A percentile compares a stretch with the other conserved stretches of the same genome.
phyloP scores from a whole-genome alignment of 2,797 vertebrate species.

The Typhlichthys eigenmanni region DNA sequence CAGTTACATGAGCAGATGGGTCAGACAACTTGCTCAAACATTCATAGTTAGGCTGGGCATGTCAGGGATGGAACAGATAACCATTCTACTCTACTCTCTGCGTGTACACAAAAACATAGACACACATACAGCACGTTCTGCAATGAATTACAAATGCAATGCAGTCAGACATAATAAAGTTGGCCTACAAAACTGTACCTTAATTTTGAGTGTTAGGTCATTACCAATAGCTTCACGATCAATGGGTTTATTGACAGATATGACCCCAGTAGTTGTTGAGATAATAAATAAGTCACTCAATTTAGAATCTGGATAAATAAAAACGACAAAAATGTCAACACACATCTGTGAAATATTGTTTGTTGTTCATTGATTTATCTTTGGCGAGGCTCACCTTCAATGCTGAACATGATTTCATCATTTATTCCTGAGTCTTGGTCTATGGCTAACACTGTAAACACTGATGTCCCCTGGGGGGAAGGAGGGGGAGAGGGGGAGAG shows the following conservation, averaged over 20 bases:
- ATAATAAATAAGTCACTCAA: conserved; percentile 74
- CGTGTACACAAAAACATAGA: background rate
- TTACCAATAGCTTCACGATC: conserved; percentile 82
- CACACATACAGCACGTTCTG: background rate
- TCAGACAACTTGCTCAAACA: too few species aligned
- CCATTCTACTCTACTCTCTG: background rate
- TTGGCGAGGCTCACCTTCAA: conserved; percentile 78
- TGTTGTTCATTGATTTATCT: background rate
- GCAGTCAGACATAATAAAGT: background rate
- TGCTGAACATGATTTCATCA: conserved; percentile 76
- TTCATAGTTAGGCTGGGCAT: too few species aligned
- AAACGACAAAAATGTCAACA: conserved; percentile 1
- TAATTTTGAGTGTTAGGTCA: conserved; percentile 75
- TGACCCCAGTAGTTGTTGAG: conserved; percentile 45
- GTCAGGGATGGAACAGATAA: too few species aligned
- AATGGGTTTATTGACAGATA: conserved; percentile 70
- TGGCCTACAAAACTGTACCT: conserved; percentile 60
- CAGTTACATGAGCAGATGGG: too few species aligned
- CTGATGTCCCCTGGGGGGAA: conserved; percentile 65
- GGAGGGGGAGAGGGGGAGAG: background rate
- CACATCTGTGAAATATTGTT: background rate
- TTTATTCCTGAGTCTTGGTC: conserved; percentile 86
- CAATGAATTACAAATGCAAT: background rate
- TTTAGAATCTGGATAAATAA: conserved; percentile 49
- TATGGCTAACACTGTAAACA: conserved; percentile 78